Base-by-base conservation (phyloP, 2,113 vertebrate species). In the Zosterops hypoxanthus region DNA sequence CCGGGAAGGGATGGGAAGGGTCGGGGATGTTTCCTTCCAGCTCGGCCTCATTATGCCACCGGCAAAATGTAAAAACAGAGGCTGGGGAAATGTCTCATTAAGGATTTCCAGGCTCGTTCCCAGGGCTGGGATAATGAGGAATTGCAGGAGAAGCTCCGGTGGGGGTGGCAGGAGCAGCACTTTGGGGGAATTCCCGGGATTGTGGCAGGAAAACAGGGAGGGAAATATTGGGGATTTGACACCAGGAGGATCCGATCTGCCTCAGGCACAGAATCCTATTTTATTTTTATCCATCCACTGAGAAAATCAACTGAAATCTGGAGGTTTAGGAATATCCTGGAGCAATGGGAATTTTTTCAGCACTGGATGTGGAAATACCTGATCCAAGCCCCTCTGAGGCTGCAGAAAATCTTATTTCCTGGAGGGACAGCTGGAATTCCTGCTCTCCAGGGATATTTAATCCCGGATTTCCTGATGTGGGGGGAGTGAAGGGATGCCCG, bases 51-150 rank as follows among this genome's bases (percentile, higher is more conserved):
- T 98, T 98, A 98, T 93, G 47, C 91, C 93, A 94, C 39, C 87
- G 96, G 96, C 87, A 97, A 96, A 97, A 97, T 97, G 97, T 97
- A 96, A 97, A 97, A 97, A 92, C 97, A 96, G 96, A 97, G 97
- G 89, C 92, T 95, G 96, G 97, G 91, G 97, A 98, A 98, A 97
- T 98, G 98, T 97, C 98, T 98, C 97, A 97, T 98, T 98, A 98
- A 98, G 96, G 95, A 61, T 95, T 97, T 97, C 95, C 95, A 82
- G 78, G 91, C 95, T 97, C 93, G 41, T 97, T 94, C 96, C 89
- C 39, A 53, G 90, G 91, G 94, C 95, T 91, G 92, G 94, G 91
- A 97, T 92, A 82, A 96, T 97, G 95, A 95, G 97, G 97, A 97
- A 95, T 94, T 39, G 96, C 82, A 82, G 84, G 84, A 96, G 77